These are phyloP conservation scores for Pheosia tremula DNA, from an alignment of 2,888 invertebrate genomes.

Conservation along the genomic window DNA sequence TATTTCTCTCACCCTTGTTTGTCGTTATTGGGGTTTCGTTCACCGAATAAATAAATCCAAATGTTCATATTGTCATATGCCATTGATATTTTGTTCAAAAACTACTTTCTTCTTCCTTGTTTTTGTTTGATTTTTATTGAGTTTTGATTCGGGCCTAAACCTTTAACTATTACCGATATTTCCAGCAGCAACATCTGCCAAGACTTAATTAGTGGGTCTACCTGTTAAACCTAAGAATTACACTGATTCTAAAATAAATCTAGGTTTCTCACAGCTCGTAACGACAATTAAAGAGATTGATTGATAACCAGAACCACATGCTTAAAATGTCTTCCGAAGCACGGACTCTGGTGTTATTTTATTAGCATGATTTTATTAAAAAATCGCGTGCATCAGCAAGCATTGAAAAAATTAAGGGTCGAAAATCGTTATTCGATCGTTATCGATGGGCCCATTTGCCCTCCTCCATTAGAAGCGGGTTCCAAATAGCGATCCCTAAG, in stretches of 20 bases:
- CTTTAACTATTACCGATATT: background rate
- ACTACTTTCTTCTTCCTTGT: slow-evolving; percentile 7
- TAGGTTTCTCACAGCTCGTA: too few relatives aligned
- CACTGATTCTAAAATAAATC: too few relatives aligned
- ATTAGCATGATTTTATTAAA: background rate
- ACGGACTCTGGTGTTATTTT: background rate
- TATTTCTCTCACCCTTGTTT: slow-evolving; percentile 73
- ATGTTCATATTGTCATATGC: slow-evolving; percentile 40
- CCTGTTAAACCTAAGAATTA: too few relatives aligned
- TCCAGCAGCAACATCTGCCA: background rate
- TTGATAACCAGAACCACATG: too few relatives aligned
- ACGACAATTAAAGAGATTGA: too few relatives aligned
- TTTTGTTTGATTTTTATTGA: background rate
- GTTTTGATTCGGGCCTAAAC: background rate
- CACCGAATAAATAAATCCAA: slow-evolving; percentile 55
- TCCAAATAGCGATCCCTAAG: slow-evolving; percentile 55
- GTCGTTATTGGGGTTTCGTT: slow-evolving; percentile 65
- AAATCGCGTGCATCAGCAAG: background rate
- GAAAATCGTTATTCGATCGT: slow-evolving; percentile 56
- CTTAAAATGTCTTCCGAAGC: background rate
- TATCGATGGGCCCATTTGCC: slow-evolving; percentile 54
- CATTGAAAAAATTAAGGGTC: slow-evolving; percentile 35
- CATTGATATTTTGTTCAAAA: slow-evolving; percentile 35
- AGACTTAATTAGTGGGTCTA: background rate
- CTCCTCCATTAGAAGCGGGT: slow-evolving; percentile 62